phyloP scores from a whole-genome alignment of 1,140 invertebrate genomes.

The Pygmarrhopalites habei region DNA sequence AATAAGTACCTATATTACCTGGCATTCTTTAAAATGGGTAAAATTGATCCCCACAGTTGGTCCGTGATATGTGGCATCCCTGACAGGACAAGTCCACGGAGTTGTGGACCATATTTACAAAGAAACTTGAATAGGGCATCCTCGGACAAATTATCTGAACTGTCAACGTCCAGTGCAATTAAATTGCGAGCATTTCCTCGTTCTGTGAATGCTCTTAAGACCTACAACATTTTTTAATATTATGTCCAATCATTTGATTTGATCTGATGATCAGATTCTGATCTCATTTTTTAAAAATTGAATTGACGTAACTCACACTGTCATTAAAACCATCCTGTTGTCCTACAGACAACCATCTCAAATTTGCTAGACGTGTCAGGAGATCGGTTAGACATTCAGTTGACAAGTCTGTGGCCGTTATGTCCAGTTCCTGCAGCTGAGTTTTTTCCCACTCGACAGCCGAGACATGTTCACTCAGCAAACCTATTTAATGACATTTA shows the following conservation, averaged over 20 bases:
- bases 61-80: conserved; percentile 98
- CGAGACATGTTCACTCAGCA: conserved; percentile 80
- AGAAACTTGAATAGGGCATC: conserved; percentile 76
- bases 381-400: conserved; percentile 90
- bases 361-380: conserved; percentile 73
- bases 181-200: conserved; percentile 75
- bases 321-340: conserved; percentile 97
- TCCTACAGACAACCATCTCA: conserved; percentile 86
- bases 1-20: conserved; percentile 55
- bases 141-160: conserved; percentile 91
- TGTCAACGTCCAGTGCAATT: conserved; percentile 83
- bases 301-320: conserved; percentile 57
- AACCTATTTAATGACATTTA: conserved; percentile 31
- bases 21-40: conserved; percentile 81
- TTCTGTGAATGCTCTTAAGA: conserved; percentile 82
- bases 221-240: conserved; percentile 44
- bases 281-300: too few relatives aligned
- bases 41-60: conserved; percentile 87
- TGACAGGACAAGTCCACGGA: conserved; percentile 77
- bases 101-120: conserved; percentile 74
- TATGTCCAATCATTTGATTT: too few relatives aligned
- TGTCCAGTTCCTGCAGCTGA: conserved; percentile 85
- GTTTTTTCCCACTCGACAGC: conserved; percentile 98
- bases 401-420: conserved; percentile 91
- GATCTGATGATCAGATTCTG: not conserved